Evolutionary conservation across 2,797 vertebrate species (phyloP).

Genomic region (Alectoris magna): DNA sequence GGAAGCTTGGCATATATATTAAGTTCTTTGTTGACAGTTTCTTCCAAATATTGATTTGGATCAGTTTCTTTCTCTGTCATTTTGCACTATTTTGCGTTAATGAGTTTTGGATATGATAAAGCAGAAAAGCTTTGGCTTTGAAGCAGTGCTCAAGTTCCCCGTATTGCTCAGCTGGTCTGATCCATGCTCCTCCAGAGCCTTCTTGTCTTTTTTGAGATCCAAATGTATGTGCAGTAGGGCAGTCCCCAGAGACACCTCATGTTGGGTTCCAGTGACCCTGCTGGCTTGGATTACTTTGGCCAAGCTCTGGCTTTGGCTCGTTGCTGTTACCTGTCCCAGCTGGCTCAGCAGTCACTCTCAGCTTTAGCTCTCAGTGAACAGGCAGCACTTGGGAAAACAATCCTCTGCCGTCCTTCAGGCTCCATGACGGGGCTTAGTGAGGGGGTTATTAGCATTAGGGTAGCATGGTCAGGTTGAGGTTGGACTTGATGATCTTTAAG

Average conservation of each 20-base stretch:
- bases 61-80: slow-evolving; percentile 7
- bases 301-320: not conserved
- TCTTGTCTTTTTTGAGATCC: slow-evolving; percentile 4
- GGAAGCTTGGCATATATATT: not conserved
- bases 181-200: not conserved
- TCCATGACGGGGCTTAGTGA: not conserved
- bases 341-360: not conserved
- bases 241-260: not conserved
- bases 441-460: too few relatives aligned
- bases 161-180: slow-evolving; percentile 4
- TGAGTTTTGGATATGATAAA: not conserved
- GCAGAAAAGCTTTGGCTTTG: not conserved
- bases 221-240: not conserved
- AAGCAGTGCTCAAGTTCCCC: not conserved
- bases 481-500: too few relatives aligned
- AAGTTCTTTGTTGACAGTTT: slow-evolving; percentile 3
- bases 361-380: not conserved
- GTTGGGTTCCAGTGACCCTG: not conserved
- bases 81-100: slow-evolving; percentile 12
- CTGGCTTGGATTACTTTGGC: not conserved
- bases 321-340: not conserved
- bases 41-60: slow-evolving; percentile 4
- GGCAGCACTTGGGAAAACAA: not conserved
- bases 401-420: not conserved
- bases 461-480: too few relatives aligned